Evolutionary conservation across 2,113 vertebrate genomes (phyloP), one percentile per base, ranked within the genome.

Genomic region (Saiga tatarica): DNA sequence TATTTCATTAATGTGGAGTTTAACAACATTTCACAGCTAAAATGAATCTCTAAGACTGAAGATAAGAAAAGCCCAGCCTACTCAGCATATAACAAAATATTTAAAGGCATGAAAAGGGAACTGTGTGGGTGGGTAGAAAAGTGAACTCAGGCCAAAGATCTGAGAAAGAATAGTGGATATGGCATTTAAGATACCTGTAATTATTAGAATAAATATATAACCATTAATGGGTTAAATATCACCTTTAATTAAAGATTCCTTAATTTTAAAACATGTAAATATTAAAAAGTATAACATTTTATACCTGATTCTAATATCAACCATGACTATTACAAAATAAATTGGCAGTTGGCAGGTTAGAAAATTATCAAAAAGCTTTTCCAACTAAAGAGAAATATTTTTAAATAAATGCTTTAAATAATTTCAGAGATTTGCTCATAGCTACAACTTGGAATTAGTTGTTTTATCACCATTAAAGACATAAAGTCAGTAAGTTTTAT

Each of bases 241-340:
- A 67, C 7, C 45, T 36, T 91, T 94, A 89, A 87, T 28, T 85
- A 91, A 84, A 59, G 3, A 57, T 52, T 91, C 5, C n/a, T 91
- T 83, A n/a, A 87, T 83, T 87, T 91, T 12, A 94, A 91, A 96
- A 87, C 28, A n/a, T 52, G 33, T 59, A 50, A 82, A 33, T 91
- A 5, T 71, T 7, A 60, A 45, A 79, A 79, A 33, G 30, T 74
- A 45, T 87, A 91, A 30, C 14, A 64, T 89, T 87, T 91, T 59
- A 71, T n/a, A 71, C 86, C 81, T 87, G 23, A 71, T 71, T 93
- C 82, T 67, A 89, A 78, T 78, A 42, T 42, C 86, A 91, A 81
- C 33, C 52, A 81, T 59, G 79, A 50, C 60, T 52, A 13, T n/a
- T 82, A 26, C 7, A 59, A 84, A 94, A 33, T 60, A 71, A 94